Base-by-base conservation (phyloP, 2,113 vertebrate genomes). In the Hirundichthys speculiger region DNA sequence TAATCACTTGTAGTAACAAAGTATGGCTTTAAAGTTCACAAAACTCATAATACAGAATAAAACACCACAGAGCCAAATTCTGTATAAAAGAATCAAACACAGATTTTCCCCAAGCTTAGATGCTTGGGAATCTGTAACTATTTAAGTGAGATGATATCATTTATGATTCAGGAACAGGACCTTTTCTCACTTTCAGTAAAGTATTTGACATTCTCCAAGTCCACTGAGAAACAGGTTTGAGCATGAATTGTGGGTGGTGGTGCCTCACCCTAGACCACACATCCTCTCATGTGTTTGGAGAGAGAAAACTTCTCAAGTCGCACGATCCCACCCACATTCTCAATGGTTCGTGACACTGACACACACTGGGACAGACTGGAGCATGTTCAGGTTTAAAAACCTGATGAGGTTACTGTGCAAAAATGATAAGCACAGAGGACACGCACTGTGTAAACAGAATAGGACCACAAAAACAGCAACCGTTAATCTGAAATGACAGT, bases 201-300 rank as follows among this genome's bases (percentile, higher is more conserved):
- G 53, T 25, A 39, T 55, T 47, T 51, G 38, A 59, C 45, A 19
- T 11, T n/a, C 42, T 64, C 57, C 57, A 38, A 34, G 52, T 13
- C 25, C 27, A 56, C 14, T 16, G 25, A 56, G 9, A 18, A 73
- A 81, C 84, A 80, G 57, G 86, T 84, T 64, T 66, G 34, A 74
- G 64, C 86, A 65, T 34, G 80, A 75, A 60, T 75, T 48, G 20
- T 50, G 24, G 57, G 60, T 69, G 72, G 64, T 48, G 72, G 49
- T 27, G 78, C 72, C 52, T 2, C 73, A 38, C 84, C 84, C 76
- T 52, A 48, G 55, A 59, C 51, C 39, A 38, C 39, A 24, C 27
- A 78, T 41, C 19, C 3, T 50, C 22, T 54, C 24, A 13, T 56
- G 25, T 51, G 51, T 27, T 38, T 13, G 8, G 22, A 45, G 19